Base-by-base conservation (phyloP, 92 coral and sea anemone species). In the Actinostola sp. region DNA sequence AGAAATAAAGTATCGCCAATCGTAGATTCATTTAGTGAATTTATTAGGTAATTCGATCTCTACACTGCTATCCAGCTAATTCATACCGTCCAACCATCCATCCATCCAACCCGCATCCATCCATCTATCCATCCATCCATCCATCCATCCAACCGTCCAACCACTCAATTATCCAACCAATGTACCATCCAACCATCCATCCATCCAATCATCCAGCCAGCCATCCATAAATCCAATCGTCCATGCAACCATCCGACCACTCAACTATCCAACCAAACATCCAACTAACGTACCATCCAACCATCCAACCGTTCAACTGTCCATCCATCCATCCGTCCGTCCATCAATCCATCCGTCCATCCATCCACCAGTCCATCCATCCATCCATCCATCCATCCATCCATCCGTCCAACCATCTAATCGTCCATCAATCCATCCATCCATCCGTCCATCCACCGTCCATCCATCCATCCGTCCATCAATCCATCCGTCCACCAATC, bases 211-310 rank as follows among this genome's bases (percentile, higher is more conserved):
- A 7, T 39, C 14, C 8, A 39, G 7, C 45, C 8, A 39, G 7
- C n/a, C 45, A 53, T 20, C 25, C 21, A 31, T 21, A 4, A 28
- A 53, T 4, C 7, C 25, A 21, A 20, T 53, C 20, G 2, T 5
- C 60, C 7, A 20, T 2, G 4, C 10, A 20, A 11, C 23, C n/a
- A 13, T 24, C 71, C 16, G 77, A 83, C 88, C 84, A 44, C 52
- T 2, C n/a, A 39, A 7, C 14, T 39, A 7, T 39, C 14, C 45
- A 39, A n/a, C n/a, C n/a, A n/a, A n/a, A n/a, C n/a, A n/a, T n/a
- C n/a, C n/a, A n/a, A n/a, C n/a, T n/a, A n/a, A n/a, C n/a, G n/a
- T n/a, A 7, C 45, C 45, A 39, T 39, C 14, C 45, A 39, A 7
- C 14, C 14, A 39, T 39, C 14, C 14, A 39, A 7, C 45, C 45